Evolutionary conservation across 2,797 vertebrate species (phyloP), one percentile per base, ranked within the genome.

Genomic region (Synaphobranchus kaupii): DNA sequence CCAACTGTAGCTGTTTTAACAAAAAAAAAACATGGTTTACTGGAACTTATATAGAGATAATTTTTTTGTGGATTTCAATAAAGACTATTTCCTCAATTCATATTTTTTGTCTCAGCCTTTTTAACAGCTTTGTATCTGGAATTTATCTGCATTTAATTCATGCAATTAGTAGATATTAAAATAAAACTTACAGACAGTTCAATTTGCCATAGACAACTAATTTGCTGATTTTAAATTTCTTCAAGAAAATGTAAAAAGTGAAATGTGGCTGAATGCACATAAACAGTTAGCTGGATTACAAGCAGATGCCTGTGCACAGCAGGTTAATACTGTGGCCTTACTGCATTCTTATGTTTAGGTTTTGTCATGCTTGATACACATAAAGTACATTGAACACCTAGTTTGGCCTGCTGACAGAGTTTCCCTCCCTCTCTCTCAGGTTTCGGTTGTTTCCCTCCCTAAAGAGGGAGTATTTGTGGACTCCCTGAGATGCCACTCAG

Each of bases 381-480:
- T 78, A 39, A 44, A 39, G 15, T 76, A 76, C 12, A 39, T 39
- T 17, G 28, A 76, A 76, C 15, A 22, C 34, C 31, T 34, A 20
- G 12, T 76, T 78, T 44, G 34, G 73, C 39, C 13, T 44, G 5
- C 17, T 22, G 17, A 44, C 39, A 13, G 31, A 34, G 73, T 78
- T 47, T 78, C 39, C 17, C 73, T 39, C 17, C 34, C 34, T 78
- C 15, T 76, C 73, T 78, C 34, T 20, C 73, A 8, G 34, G 73
- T 78, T 78, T 78, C 73, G 39, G 5, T 47, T 78, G 73, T 47
- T 10, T 17, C 34, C 73, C 73, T 78, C 34, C 34, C 73, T 44
- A 78, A 39, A 47, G 73, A 44, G 73, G 73, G 73, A 78, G 73
- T 78, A 8, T 44, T 78, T 78, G 34, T 47, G 73, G 15, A 78